Evolutionary conservation across 2,113 vertebrate species (phyloP).

Genomic region (Spea bombifrons): DNA sequence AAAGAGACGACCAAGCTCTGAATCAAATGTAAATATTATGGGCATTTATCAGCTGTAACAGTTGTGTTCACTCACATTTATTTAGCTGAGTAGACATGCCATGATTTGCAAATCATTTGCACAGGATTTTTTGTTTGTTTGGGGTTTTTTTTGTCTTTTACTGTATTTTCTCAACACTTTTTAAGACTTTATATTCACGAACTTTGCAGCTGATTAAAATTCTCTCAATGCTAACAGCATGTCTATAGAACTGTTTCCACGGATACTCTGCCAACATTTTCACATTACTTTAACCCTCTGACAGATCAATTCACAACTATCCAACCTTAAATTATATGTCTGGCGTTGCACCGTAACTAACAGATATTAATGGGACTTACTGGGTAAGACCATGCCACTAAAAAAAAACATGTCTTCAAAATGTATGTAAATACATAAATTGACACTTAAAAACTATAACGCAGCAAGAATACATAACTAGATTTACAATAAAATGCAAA

Average conservation of each 20-base stretch:
- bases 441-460: too few species aligned
- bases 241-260: conserved; percentile 20
- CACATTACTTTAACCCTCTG: not conserved
- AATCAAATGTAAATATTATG: not conserved
- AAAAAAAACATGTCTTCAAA: too few species aligned
- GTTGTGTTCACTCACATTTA: not conserved
- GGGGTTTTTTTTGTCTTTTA: not conserved
- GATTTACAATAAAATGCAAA: too few species aligned
- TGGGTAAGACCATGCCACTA: too few species aligned
- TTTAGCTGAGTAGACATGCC: not conserved
- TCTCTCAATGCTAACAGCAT: conserved; percentile 21
- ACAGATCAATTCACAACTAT: too few species aligned
- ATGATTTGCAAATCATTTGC: not conserved
- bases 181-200: not conserved
- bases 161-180: not conserved
- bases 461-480: too few species aligned
- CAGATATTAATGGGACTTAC: too few species aligned
- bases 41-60: not conserved
- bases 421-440: too few species aligned
- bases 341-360: too few species aligned
- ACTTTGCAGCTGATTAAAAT: conserved; percentile 26
- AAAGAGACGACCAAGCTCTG: not conserved
- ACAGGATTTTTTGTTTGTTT: not conserved
- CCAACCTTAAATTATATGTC: too few species aligned
- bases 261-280: conserved; percentile 19